Evolutionary conservation across 2,797 vertebrate genomes (phyloP).

Genomic region (Iguana delicatissima): DNA sequence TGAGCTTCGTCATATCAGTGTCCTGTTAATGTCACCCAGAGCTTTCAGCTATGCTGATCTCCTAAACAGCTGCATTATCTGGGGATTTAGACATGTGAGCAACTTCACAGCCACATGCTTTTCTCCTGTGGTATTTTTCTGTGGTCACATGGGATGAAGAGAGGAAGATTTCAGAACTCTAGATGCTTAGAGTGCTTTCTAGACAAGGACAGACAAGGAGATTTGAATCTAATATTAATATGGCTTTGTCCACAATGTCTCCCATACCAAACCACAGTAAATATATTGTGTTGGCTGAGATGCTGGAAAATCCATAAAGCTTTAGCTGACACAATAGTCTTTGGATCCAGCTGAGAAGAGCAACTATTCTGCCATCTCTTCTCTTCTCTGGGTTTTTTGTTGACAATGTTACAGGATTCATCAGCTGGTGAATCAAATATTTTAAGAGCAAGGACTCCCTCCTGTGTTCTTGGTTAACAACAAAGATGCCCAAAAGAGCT

Average conservation of each 20-base stretch:
- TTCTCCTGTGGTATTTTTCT: not conserved
- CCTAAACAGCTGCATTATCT: constrained; percentile 8
- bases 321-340: constrained; percentile 62
- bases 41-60: not conserved
- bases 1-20: constrained; percentile 44
- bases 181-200: not conserved
- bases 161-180: not conserved
- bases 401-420: constrained; percentile 65
- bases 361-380: constrained; percentile 58
- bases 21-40: constrained; percentile 35
- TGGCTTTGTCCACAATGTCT: constrained; percentile 36
- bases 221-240: constrained; percentile 46
- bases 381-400: constrained; percentile 64
- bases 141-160: constrained; percentile 25
- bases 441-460: constrained; percentile 57
- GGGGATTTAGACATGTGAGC: not conserved
- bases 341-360: constrained; percentile 60
- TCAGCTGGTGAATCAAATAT: constrained; percentile 34
- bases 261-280: constrained; percentile 29
- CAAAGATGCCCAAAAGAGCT: not conserved
- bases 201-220: not conserved
- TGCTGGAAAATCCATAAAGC: constrained; percentile 69
- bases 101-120: constrained; percentile 18
- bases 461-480: constrained; percentile 37
- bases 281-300: constrained; percentile 57